Base-by-base conservation (phyloP, 1,140 invertebrate genomes). In the Cataglyphis hispanica region DNA sequence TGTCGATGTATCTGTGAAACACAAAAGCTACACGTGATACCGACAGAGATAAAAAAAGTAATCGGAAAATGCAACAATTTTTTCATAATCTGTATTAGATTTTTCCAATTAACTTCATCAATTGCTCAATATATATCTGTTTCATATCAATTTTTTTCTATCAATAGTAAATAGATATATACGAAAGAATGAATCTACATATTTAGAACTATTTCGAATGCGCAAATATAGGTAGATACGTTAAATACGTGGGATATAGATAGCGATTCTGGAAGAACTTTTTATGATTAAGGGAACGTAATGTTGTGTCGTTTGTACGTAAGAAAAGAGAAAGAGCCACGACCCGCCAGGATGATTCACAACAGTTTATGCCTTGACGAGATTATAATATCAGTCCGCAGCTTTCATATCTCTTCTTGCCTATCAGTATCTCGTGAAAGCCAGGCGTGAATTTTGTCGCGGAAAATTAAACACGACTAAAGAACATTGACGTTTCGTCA, bases 121-220 rank as follows among this genome's bases (percentile, higher is more conserved):
- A 40, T 25, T 60, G 16, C 11, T 43, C 46, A 10, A n/a, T 31
- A n/a, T 31, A n/a, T 27, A 53, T 58, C n/a, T 0, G 10, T 46
- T 46, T 13, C 43, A 16, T 16, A 2, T 40, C 22, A 69, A 50
- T 80, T 78, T 53, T 67, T 8, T 67, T 8, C 19, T 27, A 40
- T 56, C 22, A 25, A 16, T 53, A n/a, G 4, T 19, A n/a, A 63
- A 89, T 85, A 77, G 70, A 86, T 78, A 31, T 78, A 31, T 56
- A 13, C 70, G 58, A 74, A 81, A 86, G 77, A 87, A 75, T 84
- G 78, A n/a, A n/a, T 56, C 13, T 81, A 83, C 78, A 83, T 89
- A 87, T 90, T 90, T 88, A 89, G 13, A 46, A 11, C 84, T 91
- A 89, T 90, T 90, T 87, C 72, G 83, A 87, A 87, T 58, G 66